Percentiles rank a stretch among this genome's conserved stretches.
Evolutionary conservation across 2,888 invertebrate species (phyloP).

Genomic region (Drosophila histrio): DNA sequence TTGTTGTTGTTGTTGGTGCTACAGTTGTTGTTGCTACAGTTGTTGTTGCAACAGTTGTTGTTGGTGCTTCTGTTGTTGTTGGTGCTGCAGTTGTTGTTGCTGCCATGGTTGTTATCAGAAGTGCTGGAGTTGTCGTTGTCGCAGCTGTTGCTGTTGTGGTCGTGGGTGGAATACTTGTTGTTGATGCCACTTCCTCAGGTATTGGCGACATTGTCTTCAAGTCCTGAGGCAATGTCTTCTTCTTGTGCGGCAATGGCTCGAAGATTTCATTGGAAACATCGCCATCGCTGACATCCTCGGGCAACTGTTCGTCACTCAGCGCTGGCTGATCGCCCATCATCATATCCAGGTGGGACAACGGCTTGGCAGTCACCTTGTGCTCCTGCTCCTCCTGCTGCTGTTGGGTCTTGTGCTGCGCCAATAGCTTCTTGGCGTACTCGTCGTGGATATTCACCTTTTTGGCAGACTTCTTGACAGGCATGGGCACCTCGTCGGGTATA

Average conservation of each 20-base stretch:
- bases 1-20: constrained; percentile 16
- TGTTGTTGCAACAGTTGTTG: constrained; percentile 16
- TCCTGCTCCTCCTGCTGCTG: constrained; percentile 27
- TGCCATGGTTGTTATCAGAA: constrained; percentile 16
- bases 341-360: constrained; percentile 67
- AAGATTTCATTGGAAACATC: constrained; percentile 82
- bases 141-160: constrained; percentile 14
- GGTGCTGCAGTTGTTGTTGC: constrained; percentile 3
- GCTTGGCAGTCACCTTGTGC: constrained; percentile 7
- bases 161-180: constrained; percentile 8
- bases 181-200: background rate
- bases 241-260: constrained; percentile 82
- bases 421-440: constrained; percentile 46
- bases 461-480: constrained; percentile 80
- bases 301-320: constrained; percentile 56
- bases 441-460: constrained; percentile 73
- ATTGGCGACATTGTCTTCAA: constrained; percentile 70
- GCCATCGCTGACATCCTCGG: constrained; percentile 61
- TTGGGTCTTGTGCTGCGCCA: constrained; percentile 34
- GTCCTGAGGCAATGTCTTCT: constrained; percentile 81
- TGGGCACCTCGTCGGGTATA: constrained; percentile 81
- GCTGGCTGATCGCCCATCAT: constrained; percentile 84
- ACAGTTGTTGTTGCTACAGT: constrained; percentile 2
- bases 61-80: constrained; percentile 12
- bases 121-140: constrained; percentile 23